Conservation (phyloP, 2,113 vertebrate species). For the Promerops cafer region DNA sequence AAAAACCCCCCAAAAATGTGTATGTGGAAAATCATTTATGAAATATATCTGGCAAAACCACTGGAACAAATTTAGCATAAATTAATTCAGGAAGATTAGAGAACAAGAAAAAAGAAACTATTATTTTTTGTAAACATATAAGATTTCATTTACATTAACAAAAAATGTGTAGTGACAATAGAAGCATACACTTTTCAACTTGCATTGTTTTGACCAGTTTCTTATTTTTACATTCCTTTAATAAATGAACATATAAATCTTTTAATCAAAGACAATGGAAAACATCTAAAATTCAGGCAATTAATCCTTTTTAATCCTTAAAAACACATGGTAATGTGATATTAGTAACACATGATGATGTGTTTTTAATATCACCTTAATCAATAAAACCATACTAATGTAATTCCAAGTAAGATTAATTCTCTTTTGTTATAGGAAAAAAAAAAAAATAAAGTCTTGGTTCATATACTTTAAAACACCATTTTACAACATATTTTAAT, state of each 20-base stretch:
- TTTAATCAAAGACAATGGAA: neutral
- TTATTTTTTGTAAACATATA: neutral
- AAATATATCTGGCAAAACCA: neutral
- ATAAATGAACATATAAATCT: neutral
- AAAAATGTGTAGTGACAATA: neutral
- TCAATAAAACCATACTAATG: neutral
- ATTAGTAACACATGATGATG: neutral
- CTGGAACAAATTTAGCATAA: neutral
- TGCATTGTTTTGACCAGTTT: neutral
- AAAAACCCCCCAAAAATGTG: too few species aligned
- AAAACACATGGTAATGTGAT: neutral
- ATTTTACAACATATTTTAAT: neutral
- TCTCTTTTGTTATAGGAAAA: neutral
- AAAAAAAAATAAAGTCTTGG: fast-evolving
- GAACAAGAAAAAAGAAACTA: neutral
- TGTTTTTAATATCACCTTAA: neutral
- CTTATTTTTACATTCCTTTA: neutral
- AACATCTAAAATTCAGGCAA: neutral
- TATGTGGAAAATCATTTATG: slow-evolving; percentile 3
- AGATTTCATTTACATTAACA: neutral
- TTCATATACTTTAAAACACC: neutral
- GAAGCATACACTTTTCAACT: neutral
- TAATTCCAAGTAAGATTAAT: neutral
- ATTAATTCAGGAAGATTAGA: slow-evolving; percentile 7
- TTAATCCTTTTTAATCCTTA: neutral